phyloP scores from a whole-genome alignment of 2,797 vertebrate genomes.

The Halcyon badia region DNA sequence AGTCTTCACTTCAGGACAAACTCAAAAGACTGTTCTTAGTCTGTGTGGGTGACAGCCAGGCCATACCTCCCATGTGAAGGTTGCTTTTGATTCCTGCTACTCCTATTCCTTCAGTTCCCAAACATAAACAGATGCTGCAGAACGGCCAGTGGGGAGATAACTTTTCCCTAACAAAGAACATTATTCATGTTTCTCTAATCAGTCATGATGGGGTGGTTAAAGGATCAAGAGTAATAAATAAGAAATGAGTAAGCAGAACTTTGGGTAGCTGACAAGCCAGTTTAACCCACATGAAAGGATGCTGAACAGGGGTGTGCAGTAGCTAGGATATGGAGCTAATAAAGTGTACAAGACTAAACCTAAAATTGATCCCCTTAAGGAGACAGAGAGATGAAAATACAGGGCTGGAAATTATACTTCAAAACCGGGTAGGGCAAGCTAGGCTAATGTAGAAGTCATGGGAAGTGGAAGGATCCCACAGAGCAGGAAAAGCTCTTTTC shows the following conservation, averaged over 20 bases:
- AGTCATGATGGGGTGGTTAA: neutral
- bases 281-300: neutral
- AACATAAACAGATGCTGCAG: neutral
- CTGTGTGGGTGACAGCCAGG: neutral
- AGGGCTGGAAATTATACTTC: neutral
- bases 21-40: neutral
- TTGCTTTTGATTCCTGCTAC: neutral
- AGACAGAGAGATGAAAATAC: neutral
- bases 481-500: neutral
- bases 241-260: neutral
- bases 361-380: neutral
- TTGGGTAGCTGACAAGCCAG: neutral
- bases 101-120: neutral
- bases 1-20: neutral
- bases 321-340: neutral
- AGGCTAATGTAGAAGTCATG: neutral
- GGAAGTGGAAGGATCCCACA: neutral
- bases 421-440: neutral
- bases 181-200: neutral
- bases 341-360: fast-evolving
- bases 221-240: neutral
- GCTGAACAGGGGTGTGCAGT: neutral
- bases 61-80: fast-evolving
- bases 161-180: neutral
- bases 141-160: neutral